Conservation (phyloP, 2,888 invertebrate genomes). For the Neoscelio sp. region DNA sequence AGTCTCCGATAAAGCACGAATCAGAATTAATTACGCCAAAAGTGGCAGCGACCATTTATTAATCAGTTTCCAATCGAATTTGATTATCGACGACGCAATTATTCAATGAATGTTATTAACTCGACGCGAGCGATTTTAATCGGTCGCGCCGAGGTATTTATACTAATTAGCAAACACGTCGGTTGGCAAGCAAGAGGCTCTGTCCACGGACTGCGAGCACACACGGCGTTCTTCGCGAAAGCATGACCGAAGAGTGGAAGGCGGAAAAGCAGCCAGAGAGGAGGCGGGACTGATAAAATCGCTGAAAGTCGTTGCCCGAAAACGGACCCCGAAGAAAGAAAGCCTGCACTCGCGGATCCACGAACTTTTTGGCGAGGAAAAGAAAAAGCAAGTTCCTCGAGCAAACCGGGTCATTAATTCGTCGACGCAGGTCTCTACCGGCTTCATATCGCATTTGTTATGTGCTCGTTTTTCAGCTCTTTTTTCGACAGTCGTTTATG, state of each 20-base stretch:
- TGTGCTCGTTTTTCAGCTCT: neutral
- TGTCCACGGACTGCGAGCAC: constrained; percentile 65
- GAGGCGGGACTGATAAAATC: constrained; percentile 75
- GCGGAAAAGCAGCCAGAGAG: constrained; percentile 70
- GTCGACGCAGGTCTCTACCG: constrained; percentile 23
- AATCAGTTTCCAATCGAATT: constrained; percentile 35
- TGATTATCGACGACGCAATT: constrained; percentile 27
- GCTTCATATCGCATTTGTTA: constrained; percentile 20
- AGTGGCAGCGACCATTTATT: neutral
- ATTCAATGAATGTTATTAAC: constrained; percentile 30
- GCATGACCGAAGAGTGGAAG: constrained; percentile 35
- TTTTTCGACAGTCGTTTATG: constrained; percentile 5
- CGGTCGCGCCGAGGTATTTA: constrained; percentile 44
- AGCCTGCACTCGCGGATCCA: constrained; percentile 31
- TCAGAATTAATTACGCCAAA: constrained; percentile 1
- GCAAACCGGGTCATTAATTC: constrained; percentile 70
- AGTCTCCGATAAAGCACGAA: too few species aligned
- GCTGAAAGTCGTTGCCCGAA: constrained; percentile 75
- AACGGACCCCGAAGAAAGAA: constrained; percentile 68
- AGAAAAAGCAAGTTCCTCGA: constrained; percentile 56
- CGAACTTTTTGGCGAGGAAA: constrained; percentile 50
- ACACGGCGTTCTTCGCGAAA: constrained; percentile 72
- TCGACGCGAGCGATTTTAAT: constrained; percentile 49
- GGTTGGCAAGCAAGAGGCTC: constrained; percentile 20
- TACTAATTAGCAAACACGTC: constrained; percentile 60